Evolutionary conservation across 1,140 invertebrate genomes (phyloP).

Genomic region (Drosophila novamexicana): DNA sequence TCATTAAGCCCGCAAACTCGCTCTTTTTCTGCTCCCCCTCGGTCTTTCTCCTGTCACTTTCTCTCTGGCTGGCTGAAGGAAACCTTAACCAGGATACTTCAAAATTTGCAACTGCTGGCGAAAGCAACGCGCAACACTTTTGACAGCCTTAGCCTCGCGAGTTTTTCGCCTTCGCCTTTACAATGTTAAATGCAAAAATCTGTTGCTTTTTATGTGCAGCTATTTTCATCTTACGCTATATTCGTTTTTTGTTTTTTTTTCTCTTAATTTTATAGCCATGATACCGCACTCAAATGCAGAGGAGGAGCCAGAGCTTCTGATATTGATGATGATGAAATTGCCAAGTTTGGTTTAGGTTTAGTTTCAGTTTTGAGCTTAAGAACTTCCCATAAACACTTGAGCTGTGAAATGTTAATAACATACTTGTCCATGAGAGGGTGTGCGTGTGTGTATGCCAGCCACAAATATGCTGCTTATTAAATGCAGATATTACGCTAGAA

Average conservation of each 20-base stretch:
- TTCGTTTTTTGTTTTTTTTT: too few species aligned
- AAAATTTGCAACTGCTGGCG: constrained; percentile 59
- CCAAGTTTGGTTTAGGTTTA: constrained; percentile 50
- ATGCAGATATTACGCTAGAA: constrained; percentile 28
- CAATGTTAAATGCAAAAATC: constrained; percentile 74
- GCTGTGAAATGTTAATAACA: constrained; percentile 61
- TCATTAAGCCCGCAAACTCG: constrained; percentile 43
- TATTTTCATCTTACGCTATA: not conserved
- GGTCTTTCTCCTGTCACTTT: too few species aligned
- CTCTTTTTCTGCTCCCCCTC: too few species aligned
- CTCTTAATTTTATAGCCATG: constrained; percentile 26
- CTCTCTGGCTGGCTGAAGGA: not conserved
- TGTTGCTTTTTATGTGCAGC: constrained; percentile 13
- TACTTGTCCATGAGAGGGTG: not conserved
- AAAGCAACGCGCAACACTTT: constrained; percentile 41
- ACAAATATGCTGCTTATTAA: constrained; percentile 52
- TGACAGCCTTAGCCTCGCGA: constrained; percentile 29
- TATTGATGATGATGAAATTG: constrained; percentile 74
- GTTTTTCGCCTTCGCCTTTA: constrained; percentile 19
- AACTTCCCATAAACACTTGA: constrained; percentile 69
- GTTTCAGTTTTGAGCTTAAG: constrained; percentile 1
- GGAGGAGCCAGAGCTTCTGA: not conserved
- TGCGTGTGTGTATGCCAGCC: not conserved
- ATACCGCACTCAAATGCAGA: constrained; percentile 23
- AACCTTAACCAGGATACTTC: constrained; percentile 37